Percentiles rank a stretch among this genome's conserved stretches.
Evolutionary conservation across 2,888 invertebrate genomes (phyloP).

Genomic region (Plagiodera versicolora): DNA sequence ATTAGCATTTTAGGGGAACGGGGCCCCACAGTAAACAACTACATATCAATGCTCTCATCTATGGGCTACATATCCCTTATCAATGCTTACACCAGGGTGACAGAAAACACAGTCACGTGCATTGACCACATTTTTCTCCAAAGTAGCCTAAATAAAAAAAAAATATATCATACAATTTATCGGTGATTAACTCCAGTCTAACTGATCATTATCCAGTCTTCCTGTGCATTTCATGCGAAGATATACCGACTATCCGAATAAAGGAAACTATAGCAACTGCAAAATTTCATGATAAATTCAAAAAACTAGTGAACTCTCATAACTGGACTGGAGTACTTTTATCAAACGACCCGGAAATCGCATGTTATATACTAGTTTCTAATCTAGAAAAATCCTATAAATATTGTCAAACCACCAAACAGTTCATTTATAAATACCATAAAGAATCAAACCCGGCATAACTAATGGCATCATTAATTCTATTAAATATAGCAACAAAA

Average conservation of each 20-base stretch:
- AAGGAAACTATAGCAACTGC: too few relatives aligned
- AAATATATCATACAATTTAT: neutral
- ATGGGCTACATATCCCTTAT: neutral
- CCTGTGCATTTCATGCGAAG: neutral
- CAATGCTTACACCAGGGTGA: neutral
- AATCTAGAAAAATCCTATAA: neutral
- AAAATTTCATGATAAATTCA: too few relatives aligned
- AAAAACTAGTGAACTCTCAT: neutral
- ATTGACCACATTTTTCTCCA: neutral
- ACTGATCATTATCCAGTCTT: neutral
- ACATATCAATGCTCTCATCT: conserved; percentile 1
- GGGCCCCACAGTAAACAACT: neutral
- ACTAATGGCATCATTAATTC: too few relatives aligned
- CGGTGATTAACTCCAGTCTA: neutral
- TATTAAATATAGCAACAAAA: neutral
- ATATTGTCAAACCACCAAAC: neutral
- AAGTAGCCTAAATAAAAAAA: neutral
- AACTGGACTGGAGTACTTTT: neutral
- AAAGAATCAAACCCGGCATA: too few relatives aligned
- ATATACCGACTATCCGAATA: too few relatives aligned
- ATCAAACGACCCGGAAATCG: neutral
- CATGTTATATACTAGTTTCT: neutral
- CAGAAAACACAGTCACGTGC: neutral
- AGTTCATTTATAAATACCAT: neutral
- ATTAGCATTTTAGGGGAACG: neutral